phyloP scores from a whole-genome alignment of 1,140 invertebrate species.

The Anadara kagoshimensis region DNA sequence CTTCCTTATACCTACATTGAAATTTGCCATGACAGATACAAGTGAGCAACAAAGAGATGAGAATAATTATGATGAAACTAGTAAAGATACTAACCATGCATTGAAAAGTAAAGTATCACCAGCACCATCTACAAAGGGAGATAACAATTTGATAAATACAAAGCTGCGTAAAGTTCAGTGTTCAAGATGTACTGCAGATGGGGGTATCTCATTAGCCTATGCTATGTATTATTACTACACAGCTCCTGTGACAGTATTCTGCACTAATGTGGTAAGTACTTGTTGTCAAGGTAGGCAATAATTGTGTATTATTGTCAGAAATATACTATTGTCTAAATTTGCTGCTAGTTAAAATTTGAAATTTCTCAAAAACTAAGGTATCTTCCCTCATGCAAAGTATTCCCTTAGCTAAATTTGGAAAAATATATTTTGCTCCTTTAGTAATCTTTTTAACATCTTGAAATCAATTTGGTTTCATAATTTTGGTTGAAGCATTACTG shows the following conservation, averaged over 20 bases:
- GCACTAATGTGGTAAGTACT: constrained; percentile 49
- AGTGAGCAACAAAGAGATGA: constrained; percentile 26
- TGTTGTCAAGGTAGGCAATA: too few species aligned
- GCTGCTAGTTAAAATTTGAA: too few species aligned
- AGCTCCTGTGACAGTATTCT: constrained; percentile 62
- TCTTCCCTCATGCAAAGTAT: too few species aligned
- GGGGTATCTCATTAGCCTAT: constrained; percentile 46
- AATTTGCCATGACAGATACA: constrained; percentile 56
- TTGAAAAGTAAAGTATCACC: constrained; percentile 3
- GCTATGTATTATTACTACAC: constrained; percentile 67
- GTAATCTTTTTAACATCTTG: too few species aligned
- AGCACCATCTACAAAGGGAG: neutral
- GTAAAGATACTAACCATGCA: neutral
- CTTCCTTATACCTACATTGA: constrained; percentile 60
- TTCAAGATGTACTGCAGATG: constrained; percentile 29
- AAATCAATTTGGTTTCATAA: too few species aligned
- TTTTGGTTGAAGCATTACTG: too few species aligned
- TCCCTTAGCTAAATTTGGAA: too few species aligned
- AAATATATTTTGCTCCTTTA: too few species aligned
- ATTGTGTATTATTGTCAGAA: too few species aligned
- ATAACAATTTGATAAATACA: neutral
- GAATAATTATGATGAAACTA: constrained; percentile 29
- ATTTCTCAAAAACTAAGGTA: too few species aligned
- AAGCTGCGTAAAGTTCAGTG: constrained; percentile 53
- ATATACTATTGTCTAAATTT: too few species aligned